Percentiles rank a stretch among this genome's conserved stretches.
These are phyloP conservation scores for Glomeris maerens DNA, from an alignment of 1,140 invertebrate species.

Conservation along the genomic window DNA sequence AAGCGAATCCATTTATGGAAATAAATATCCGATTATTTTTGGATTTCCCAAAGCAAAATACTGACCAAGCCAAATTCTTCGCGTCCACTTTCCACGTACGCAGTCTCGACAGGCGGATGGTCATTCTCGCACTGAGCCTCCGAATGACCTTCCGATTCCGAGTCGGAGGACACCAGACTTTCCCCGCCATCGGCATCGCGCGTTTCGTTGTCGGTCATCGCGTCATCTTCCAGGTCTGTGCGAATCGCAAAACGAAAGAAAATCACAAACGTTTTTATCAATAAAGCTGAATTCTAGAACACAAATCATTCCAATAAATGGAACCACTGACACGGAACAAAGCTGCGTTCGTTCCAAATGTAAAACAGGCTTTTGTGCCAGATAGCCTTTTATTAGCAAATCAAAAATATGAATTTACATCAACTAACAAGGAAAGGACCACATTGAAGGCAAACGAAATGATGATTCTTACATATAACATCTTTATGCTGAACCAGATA, in stretches of 20 bases:
- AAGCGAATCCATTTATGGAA: constrained; percentile 16
- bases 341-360: constrained; percentile 13
- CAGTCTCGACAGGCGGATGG: constrained; percentile 39
- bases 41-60: no score
- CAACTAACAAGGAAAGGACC: no score
- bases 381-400: no score
- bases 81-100: constrained; percentile 44
- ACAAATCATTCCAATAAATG: constrained; percentile 12
- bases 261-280: no score
- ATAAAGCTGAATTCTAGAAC: constrained; percentile 12
- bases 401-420: no score
- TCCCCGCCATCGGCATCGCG: constrained; percentile 4
- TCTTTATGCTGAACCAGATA: no score
- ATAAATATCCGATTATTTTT: no score
- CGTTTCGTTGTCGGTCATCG: constrained; percentile 32
- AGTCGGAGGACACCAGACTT: constrained; percentile 12
- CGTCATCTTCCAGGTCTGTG: constrained; percentile 30
- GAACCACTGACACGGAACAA: constrained; percentile 11
- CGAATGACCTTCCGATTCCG: constrained; percentile 27
- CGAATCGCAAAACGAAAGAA: constrained; percentile 16
- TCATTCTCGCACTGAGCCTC: constrained; percentile 23
- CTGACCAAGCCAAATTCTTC: constrained; percentile 53
- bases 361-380: no score
- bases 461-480: no score
- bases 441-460: no score